Base-by-base conservation (phyloP, 1,140 invertebrate genomes). In the Drosophila fuyamai region DNA sequence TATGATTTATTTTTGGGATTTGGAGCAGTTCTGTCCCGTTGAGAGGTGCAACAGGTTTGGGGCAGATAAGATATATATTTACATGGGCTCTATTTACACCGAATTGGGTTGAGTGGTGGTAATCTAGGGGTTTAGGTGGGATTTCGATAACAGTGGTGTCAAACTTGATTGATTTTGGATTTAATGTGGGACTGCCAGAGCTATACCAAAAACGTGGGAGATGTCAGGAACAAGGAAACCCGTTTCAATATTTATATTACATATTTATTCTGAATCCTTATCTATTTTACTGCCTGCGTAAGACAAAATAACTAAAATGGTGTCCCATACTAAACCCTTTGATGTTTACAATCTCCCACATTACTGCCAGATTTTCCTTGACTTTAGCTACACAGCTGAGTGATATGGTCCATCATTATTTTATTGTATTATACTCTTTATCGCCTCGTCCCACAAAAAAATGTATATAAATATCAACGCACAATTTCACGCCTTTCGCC, bases 1-100 rank as follows among this genome's bases (percentile, higher is more conserved):
- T 83, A 88, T 83, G 83, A 89, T 88, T 86, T 88, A 86, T 78
- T 83, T 88, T 60, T 35, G 63, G 63, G 53, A 68, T 44, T 54
- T 35, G 35, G 43, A 47, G 40, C 62, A 35, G 58, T 61, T 66
- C 35, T 32, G 50, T n/a, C 16, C 32, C 36, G 63, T 38, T 70
- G 48, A 44, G 36, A 47, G 62, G 61, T 59, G 73, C 80, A 83
- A 84, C 81, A 83, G 81, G 81, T 83, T 80, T 61, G 18, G 9
- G 12, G 13, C 27, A 71, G 68, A 71, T 71, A 71, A 71, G 68
- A 68, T 68, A 68, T 68, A 43, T 53, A 65, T 55, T 70, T 67
- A 70, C 61, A 72, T 72, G 66, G 66, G 65, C 54, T 57, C 35
- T 58, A 71, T 71, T 57, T 53, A 40, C 27, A 40, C 38, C 16